A percentile compares a stretch with the other conserved stretches of the same genome.
Conservation (phyloP, 1,140 invertebrate genomes). For the Cyclina sinensis region DNA sequence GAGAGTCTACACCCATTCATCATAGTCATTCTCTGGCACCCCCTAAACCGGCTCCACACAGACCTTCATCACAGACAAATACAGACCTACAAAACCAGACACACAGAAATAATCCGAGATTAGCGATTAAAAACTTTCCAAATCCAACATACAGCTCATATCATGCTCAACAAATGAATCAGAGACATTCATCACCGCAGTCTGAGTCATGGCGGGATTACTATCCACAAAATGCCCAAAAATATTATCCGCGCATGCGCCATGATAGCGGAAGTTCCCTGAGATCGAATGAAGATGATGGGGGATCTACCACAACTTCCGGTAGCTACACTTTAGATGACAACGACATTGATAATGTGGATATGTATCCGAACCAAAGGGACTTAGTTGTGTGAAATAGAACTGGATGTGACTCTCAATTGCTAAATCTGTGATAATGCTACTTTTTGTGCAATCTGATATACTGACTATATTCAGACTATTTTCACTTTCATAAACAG, state of each 20-base stretch:
- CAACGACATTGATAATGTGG: constrained; percentile 27
- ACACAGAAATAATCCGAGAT: constrained; percentile 8
- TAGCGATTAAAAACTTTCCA: constrained; percentile 43
- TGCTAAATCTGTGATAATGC: constrained; percentile 48
- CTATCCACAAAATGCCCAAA: neutral
- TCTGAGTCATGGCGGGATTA: constrained; percentile 24
- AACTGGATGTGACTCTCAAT: neutral
- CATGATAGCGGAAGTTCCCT: constrained; percentile 65
- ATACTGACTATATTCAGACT: neutral
- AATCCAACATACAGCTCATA: constrained; percentile 39
- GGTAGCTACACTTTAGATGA: constrained; percentile 63
- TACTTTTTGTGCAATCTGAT: neutral
- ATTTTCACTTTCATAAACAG: neutral
- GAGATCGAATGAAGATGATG: constrained; percentile 62
- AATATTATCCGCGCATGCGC: constrained; percentile 55
- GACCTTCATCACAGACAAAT: neutral
- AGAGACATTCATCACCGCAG: neutral
- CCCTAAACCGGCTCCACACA: neutral
- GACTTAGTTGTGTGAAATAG: constrained; percentile 61
- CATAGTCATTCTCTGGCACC: neutral
- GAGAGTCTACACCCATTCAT: constrained; percentile 16
- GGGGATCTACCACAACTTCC: constrained; percentile 61
- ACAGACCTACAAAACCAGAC: constrained; percentile 6
- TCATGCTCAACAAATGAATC: neutral
- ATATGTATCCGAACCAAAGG: constrained; percentile 29